phyloP scores from a whole-genome alignment of 2,888 invertebrate genomes.

The Uloborus plumipes region DNA sequence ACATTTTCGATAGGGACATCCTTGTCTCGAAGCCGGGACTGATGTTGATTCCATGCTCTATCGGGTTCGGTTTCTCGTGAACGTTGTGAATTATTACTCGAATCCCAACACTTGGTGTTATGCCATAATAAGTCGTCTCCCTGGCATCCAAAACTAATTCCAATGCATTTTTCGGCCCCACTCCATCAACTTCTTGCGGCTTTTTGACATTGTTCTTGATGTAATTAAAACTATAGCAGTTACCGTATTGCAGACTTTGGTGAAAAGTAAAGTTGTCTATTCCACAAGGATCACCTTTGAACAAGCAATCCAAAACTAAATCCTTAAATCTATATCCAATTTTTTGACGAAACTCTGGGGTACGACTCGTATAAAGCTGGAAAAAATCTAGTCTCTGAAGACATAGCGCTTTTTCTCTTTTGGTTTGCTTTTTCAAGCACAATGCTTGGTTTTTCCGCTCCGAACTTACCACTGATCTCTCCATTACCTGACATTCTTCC shows the following conservation, averaged over 20 bases:
- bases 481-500: no score
- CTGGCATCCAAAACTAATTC: constrained; percentile 63
- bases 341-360: background rate
- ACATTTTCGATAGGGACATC: constrained; percentile 4
- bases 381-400: background rate
- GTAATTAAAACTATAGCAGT: constrained; percentile 35
- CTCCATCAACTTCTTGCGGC: background rate
- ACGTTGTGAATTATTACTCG: constrained; percentile 64
- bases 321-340: constrained; percentile 20
- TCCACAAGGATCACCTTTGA: constrained; percentile 20
- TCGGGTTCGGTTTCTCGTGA: constrained; percentile 42
- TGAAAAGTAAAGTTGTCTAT: constrained; percentile 3
- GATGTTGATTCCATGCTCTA: constrained; percentile 27
- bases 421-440: background rate
- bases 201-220: background rate
- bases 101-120: constrained; percentile 61
- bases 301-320: constrained; percentile 7
- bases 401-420: no score
- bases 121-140: constrained; percentile 48
- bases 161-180: constrained; percentile 28
- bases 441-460: background rate
- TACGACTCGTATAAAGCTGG: background rate
- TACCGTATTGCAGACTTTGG: constrained; percentile 8
- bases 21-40: constrained; percentile 24
- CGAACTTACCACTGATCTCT: background rate